These are phyloP conservation scores for Zaprionus inermis DNA, from an alignment of 1,140 invertebrate genomes.

Conservation along the genomic window DNA sequence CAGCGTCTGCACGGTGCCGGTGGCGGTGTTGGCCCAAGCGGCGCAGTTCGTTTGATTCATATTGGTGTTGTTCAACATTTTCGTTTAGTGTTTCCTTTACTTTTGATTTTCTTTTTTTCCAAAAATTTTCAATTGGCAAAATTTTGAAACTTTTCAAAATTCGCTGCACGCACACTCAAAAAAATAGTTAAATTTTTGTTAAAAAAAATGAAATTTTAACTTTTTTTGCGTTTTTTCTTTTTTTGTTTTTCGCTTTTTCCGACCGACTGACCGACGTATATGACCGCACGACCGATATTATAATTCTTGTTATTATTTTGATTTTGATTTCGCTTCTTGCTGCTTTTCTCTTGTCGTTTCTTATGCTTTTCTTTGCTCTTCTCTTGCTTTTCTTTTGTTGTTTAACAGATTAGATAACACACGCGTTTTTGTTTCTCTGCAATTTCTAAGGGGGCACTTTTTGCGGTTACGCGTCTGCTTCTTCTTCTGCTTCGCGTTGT, in stretches of 20 bases:
- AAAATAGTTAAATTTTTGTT: slow-evolving; percentile 10
- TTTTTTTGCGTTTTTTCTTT: slow-evolving; percentile 12
- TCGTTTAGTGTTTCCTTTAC: slow-evolving; percentile 25
- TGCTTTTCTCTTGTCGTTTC: slow-evolving; percentile 5
- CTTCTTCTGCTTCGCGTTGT: background rate
- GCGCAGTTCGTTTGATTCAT: slow-evolving; percentile 30
- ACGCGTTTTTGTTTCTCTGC: slow-evolving; percentile 57
- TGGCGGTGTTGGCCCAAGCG: slow-evolving; percentile 64
- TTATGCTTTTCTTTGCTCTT: slow-evolving; percentile 18
- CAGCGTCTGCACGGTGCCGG: slow-evolving; percentile 61
- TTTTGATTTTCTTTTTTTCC: background rate
- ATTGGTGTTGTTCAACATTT: slow-evolving; percentile 53
- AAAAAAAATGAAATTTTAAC: slow-evolving; percentile 1
- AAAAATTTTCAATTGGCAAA: background rate
- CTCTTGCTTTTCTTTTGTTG: slow-evolving; percentile 24
- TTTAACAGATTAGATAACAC: slow-evolving; percentile 78
- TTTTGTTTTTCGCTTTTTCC: slow-evolving; percentile 1
- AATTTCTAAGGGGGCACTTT: slow-evolving; percentile 13
- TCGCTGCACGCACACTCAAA: slow-evolving; percentile 11
- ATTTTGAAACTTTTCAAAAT: background rate
- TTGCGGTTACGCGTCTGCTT: slow-evolving; percentile 21
- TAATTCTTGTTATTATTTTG: slow-evolving; percentile 10
- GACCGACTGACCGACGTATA: slow-evolving; percentile 1
- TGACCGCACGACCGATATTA: slow-evolving; percentile 1
- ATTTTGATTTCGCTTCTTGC: slow-evolving; percentile 11